phyloP scores from a whole-genome alignment of 2,888 invertebrate species.

The Caenorhabditis angaria region DNA sequence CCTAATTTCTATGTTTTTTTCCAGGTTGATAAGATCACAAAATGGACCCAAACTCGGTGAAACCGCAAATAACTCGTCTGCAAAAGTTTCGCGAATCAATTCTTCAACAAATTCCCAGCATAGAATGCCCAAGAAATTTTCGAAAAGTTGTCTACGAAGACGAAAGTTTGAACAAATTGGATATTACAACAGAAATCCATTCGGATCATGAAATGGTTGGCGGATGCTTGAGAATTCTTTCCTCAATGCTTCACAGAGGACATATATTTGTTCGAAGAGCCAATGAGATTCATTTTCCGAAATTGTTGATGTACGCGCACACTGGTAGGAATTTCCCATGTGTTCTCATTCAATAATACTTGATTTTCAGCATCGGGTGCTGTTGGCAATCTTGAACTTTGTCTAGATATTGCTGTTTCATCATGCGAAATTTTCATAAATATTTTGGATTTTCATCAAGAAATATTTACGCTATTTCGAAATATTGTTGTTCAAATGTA shows the following conservation, averaged over 20 bases:
- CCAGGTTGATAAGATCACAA: too few relatives aligned
- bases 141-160: too few relatives aligned
- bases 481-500: background rate
- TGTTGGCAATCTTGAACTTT: background rate
- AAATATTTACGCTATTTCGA: background rate
- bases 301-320: conserved; percentile 24
- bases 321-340: conserved; percentile 16
- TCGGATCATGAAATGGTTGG: conserved; percentile 36
- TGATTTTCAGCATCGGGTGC: background rate
- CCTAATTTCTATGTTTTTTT: too few relatives aligned
- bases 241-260: conserved; percentile 3
- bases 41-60: too few relatives aligned
- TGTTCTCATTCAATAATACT: background rate
- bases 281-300: background rate
- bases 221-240: conserved; percentile 27
- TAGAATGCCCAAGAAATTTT: too few relatives aligned
- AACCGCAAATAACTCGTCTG: too few relatives aligned
- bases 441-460: background rate
- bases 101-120: too few relatives aligned
- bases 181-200: conserved; percentile 22
- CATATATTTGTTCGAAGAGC: background rate
- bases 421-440: background rate
- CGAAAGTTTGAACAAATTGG: conserved; percentile 19
- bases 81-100: too few relatives aligned
- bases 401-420: background rate